Base-by-base conservation (phyloP, 2,888 invertebrate species). In the Ferdinandea cuprea region DNA sequence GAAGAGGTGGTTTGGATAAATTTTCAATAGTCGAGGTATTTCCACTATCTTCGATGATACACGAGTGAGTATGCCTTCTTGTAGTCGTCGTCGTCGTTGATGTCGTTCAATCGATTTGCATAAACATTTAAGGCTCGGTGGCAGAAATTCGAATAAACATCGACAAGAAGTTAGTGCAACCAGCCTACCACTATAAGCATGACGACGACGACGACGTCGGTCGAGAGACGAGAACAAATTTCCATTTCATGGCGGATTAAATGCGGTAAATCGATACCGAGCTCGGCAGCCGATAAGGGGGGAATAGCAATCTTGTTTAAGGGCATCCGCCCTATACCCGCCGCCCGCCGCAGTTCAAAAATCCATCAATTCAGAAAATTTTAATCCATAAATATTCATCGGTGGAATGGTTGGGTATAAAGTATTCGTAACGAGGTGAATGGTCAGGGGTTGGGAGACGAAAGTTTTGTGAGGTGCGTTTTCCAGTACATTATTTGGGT, bases 231-330 rank as follows among this genome's bases (percentile, higher is more conserved):
- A 44, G 32, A 54, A 66, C 69, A 54, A 63, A 73, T 78, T 83
- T 69, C 61, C 72, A 83, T 83, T 83, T 83, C 78, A 83, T 68
- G 83, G 68, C 50, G 63, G 72, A 83, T 83, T 83, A 68, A 78
- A 68, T 83, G 72, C 63, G 68, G 68, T 72, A 68, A 78, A 66
- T 65, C 61, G 56, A 71, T 78, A 66, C 15, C 17, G 17, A 13
- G n/a, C 15, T 7, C 17, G n/a, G 35, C 11, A 59, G 56, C n/a
- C 25, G 37, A 54, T 40, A 40, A 56, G 54, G 35, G 37, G 32
- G 21, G 48, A 30, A 19, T 2, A n/a, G n/a, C 35, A 66, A 78
- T 72, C 72, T 66, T 77, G 40, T 71, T 68, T 44, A 42, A 61
- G 40, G 21, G 32, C 54, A 32, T 17, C 8, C 30, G 8, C 19